Evolutionary conservation across 2,797 vertebrate genomes (phyloP), one percentile per base, ranked within the genome.

Genomic region (Enteromius thamalakanensis): DNA sequence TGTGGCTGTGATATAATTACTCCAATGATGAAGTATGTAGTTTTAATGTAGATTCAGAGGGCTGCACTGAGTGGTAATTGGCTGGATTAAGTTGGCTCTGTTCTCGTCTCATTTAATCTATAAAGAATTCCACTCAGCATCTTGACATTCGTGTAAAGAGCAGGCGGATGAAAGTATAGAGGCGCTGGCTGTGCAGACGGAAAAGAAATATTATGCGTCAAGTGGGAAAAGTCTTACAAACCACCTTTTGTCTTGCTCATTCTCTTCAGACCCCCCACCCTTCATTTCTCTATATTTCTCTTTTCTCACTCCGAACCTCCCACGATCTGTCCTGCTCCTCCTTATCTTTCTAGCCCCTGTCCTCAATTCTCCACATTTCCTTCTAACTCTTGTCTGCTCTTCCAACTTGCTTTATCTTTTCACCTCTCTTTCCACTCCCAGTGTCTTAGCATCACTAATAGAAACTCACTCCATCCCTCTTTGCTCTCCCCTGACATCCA

Each of bases 101-200:
- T 87, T 93, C 90, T 86, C 89, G 91, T 92, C 91, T 92, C 88
- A 87, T 92, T 93, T 93, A 93, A 94, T 94, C 92, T 93, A 90
- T 90, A 87, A 89, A 92, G 94, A 92, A 93, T 93, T 93, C 90
- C 90, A 91, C 90, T 91, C 92, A 88, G 87, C 92, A 92, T 94
- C 94, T 94, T 95, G 94, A 95, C 94, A 94, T 95, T 95, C 92
- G 91, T 90, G 89, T 90, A 94, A 94, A 93, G 92, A 91, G 92
- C 90, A 87, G 32, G 86, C 89, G 88, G 90, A 92, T 90, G 60
- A 86, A 90, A 91, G 92, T 91, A 93, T 91, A 88, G 91, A 91
- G 45, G 53, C 40, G 17, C 47, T 65, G 81, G 23, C 64, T 67
- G 26, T 47, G 58, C 72, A 53, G 78, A 69, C 78, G 72, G 58